These are phyloP conservation scores for Sterrhoptilus dennistouni DNA, from an alignment of 2,113 vertebrate species.

Conservation along the genomic window DNA sequence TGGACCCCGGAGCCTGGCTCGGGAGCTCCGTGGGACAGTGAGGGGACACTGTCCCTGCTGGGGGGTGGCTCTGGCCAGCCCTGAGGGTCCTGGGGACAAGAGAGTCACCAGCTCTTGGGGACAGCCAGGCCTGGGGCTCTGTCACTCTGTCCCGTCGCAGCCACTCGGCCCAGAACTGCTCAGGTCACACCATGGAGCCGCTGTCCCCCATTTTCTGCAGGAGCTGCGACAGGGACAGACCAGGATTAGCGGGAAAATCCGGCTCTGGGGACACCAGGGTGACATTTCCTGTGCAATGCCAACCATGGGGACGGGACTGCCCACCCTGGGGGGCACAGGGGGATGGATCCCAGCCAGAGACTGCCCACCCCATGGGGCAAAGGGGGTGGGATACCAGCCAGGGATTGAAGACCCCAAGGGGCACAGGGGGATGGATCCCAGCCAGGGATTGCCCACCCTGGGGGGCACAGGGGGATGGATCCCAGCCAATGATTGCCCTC, in stretches of 20 bases:
- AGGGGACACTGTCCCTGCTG: accelerated
- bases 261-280: accelerated
- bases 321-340: too few species aligned
- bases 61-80: neutral
- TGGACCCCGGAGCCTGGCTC: accelerated
- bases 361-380: too few species aligned
- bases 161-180: accelerated
- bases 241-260: neutral
- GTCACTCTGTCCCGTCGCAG: accelerated
- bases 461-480: neutral
- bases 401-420: neutral
- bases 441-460: too few species aligned
- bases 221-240: constrained; percentile 60
- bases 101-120: neutral
- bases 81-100: neutral
- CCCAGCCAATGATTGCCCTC: too few species aligned
- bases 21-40: accelerated
- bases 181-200: constrained; percentile 79
- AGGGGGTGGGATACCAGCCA: neutral
- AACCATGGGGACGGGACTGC: accelerated
- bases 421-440: neutral
- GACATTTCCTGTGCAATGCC: neutral
- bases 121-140: accelerated
- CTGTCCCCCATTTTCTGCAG: constrained; percentile 75
- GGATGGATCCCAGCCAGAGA: neutral